phyloP scores from a whole-genome alignment of 2,888 invertebrate species.

The Rutpela maculata region DNA sequence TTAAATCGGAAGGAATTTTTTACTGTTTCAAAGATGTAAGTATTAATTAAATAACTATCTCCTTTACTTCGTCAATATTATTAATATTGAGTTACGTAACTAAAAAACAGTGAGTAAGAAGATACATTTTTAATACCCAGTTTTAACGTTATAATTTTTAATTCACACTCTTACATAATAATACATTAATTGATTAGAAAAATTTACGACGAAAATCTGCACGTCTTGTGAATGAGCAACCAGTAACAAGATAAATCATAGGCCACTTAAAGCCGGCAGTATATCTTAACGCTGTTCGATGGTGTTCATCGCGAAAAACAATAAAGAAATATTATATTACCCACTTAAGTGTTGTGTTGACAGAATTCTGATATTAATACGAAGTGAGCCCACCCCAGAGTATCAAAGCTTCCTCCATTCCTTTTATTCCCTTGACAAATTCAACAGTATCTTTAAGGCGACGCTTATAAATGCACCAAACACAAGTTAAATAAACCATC shows the following conservation, averaged over 20 bases:
- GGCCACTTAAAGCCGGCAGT: neutral
- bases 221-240: too few relatives aligned
- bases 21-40: too few relatives aligned
- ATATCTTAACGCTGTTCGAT: neutral
- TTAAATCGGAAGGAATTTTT: too few relatives aligned
- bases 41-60: too few relatives aligned
- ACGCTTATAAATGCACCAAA: conserved; percentile 56
- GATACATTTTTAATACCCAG: too few relatives aligned
- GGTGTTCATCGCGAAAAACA: conserved; percentile 7
- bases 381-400: conserved; percentile 34
- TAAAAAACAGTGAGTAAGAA: too few relatives aligned
- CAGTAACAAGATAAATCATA: neutral
- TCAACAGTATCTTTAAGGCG: conserved; percentile 53
- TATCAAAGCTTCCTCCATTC: conserved; percentile 38
- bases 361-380: conserved; percentile 36
- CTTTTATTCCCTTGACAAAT: conserved; percentile 59
- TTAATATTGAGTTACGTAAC: too few relatives aligned
- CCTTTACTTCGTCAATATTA: too few relatives aligned
- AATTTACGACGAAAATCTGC: too few relatives aligned
- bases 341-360: conserved; percentile 29
- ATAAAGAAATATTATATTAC: conserved; percentile 23
- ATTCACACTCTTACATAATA: too few relatives aligned
- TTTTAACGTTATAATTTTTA: too few relatives aligned
- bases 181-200: too few relatives aligned
- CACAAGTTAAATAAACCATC: conserved; percentile 59